Evolutionary conservation across 2,113 vertebrate genomes (phyloP), one percentile per base, ranked within the genome.

Genomic region (Amia ocellicauda): DNA sequence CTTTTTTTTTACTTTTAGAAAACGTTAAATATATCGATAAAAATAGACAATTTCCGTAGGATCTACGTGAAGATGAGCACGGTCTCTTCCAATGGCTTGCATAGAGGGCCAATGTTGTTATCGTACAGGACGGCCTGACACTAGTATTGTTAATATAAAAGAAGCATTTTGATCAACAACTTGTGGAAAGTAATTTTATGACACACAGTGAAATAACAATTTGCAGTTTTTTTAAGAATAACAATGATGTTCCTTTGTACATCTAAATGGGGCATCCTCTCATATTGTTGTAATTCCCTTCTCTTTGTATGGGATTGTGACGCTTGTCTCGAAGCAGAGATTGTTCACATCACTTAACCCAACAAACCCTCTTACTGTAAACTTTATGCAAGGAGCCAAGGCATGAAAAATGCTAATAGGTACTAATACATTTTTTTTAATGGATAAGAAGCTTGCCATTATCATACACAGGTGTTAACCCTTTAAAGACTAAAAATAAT

Each of bases 1-100:
- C 88, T 91, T 66, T 66, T 62, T 89, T 89, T 77, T 91, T 86
- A 87, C 89, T 90, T 91, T 91, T 91, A 91, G 89, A 91, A 91
- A 91, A 91, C 88, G 89, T 91, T 91, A 91, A 91, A 91, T 91
- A 91, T 90, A 90, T 91, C 90, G 89, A 91, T 91, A 91, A 91
- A 91, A 91, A 91, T 91, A 91, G 89, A 91, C 88, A 89, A 89
- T 91, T 91, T 91, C 89, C 86, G 89, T 91, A 91, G 87, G 86
- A 89, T 88, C 88, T 91, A 89, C 87, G 85, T 87, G 89, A 91
- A 88, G 86, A 90, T 91, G 89, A 84, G 84, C 79, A 86, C 82
- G 89, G 88, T 89, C 88, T 88, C 87, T 88, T 89, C 86, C 89
- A 85, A 89, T 86, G 87, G 84, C 81, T 91, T 91, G 89, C 89